Conservation (phyloP, 2,888 invertebrate genomes). For the Phasia obesa region DNA sequence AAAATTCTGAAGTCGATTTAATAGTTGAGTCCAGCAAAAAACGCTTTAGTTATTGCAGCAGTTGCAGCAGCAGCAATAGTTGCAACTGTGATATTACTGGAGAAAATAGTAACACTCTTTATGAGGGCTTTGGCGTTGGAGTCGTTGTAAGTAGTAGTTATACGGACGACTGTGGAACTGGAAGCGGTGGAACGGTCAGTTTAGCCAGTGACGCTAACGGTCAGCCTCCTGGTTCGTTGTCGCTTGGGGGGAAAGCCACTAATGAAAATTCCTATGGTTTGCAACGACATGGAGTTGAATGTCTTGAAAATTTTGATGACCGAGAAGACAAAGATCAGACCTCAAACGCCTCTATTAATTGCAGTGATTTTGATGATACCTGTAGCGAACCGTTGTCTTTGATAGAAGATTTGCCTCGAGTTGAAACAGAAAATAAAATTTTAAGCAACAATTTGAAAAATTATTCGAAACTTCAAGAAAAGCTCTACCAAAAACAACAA, state of each 20-base stretch:
- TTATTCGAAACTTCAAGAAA: slow-evolving; percentile 44
- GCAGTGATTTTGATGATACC: slow-evolving; percentile 69
- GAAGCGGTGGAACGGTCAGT: slow-evolving; percentile 50
- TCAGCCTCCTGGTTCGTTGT: not conserved
- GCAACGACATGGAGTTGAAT: slow-evolving; percentile 29
- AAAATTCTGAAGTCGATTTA: slow-evolving; percentile 43
- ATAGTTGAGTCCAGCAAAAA: slow-evolving; percentile 32
- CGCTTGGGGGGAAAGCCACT: not conserved
- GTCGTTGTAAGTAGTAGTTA: slow-evolving; percentile 78
- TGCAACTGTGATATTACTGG: slow-evolving; percentile 81
- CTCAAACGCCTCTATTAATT: slow-evolving; percentile 70
- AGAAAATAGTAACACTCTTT: slow-evolving; percentile 78
- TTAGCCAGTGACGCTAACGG: slow-evolving; percentile 28
- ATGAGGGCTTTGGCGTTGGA: slow-evolving; percentile 76
- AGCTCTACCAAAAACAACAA: slow-evolving; percentile 45
- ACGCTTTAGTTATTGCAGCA: slow-evolving; percentile 70
- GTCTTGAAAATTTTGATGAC: slow-evolving; percentile 7
- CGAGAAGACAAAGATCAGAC: slow-evolving; percentile 27
- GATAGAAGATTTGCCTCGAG: slow-evolving; percentile 33
- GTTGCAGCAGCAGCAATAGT: slow-evolving; percentile 79
- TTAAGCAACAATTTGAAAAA: slow-evolving; percentile 56
- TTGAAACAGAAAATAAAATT: slow-evolving; percentile 51
- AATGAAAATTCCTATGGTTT: not conserved
- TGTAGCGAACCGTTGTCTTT: slow-evolving; percentile 32
- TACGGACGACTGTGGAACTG: slow-evolving; percentile 76